Conservation (phyloP, 37 sponge, comb jelly and placozoan genomes). For the Diacarnus erythraeanus region DNA sequence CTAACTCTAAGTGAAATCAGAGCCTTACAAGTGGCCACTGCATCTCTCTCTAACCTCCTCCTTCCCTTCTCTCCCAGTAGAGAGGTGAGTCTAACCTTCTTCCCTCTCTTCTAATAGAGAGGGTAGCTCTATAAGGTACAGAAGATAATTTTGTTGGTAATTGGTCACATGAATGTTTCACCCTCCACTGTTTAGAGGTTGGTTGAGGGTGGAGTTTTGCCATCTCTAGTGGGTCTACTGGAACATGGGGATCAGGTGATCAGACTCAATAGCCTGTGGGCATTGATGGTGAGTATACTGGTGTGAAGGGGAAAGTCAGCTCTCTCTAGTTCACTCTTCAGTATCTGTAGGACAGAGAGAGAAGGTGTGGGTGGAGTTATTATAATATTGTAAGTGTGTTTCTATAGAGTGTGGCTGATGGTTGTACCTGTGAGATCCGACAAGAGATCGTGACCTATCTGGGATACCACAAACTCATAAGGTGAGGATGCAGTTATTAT, state of each 20-base stretch:
- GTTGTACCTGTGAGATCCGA: not conserved
- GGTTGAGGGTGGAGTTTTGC: slow-evolving; percentile 32
- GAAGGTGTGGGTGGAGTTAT: not conserved
- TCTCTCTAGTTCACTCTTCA: not conserved
- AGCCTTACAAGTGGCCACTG: slow-evolving; percentile 38
- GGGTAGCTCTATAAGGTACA: too few species aligned
- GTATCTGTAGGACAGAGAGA: too few species aligned
- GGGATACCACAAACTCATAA: not conserved
- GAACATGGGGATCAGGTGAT: slow-evolving; percentile 30
- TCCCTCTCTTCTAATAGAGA: too few species aligned
- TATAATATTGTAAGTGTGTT: not conserved
- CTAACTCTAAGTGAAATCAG: slow-evolving; percentile 27
- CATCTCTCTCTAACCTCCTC: slow-evolving; percentile 61
- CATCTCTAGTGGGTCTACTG: not conserved
- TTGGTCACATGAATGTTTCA: too few species aligned
- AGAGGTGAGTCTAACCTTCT: slow-evolving; percentile 26
- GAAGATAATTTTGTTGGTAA: too few species aligned
- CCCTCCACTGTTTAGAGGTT: too few species aligned
- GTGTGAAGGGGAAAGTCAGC: too few species aligned
- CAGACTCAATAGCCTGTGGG: slow-evolving; percentile 51
- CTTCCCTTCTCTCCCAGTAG: slow-evolving; percentile 73
- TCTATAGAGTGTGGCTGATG: slow-evolving; percentile 35
- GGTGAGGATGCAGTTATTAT: not conserved
- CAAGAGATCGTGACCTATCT: not conserved
- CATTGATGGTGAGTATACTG: slow-evolving; percentile 46